These are phyloP conservation scores for Drosophila baimaii DNA, from an alignment of 1,140 invertebrate species.

Conservation along the genomic window DNA sequence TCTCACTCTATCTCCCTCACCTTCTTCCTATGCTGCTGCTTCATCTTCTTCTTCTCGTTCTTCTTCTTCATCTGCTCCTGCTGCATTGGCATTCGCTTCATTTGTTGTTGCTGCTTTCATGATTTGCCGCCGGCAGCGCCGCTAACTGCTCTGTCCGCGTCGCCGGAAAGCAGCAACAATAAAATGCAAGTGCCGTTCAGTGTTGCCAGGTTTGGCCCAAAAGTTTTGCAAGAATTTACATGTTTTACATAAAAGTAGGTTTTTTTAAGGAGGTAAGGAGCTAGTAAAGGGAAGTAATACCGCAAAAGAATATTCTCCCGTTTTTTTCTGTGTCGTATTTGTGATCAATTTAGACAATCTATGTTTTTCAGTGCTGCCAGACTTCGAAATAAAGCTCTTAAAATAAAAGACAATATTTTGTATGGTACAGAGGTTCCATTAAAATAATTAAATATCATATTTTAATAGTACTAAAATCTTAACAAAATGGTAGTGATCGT, in stretches of 20 bases:
- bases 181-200: constrained; percentile 39
- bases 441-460: no score
- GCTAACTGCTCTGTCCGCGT: constrained; percentile 42
- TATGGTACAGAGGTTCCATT: no score
- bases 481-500: no score
- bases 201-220: constrained; percentile 11
- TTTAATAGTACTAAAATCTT: no score
- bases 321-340: no score
- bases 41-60: constrained; percentile 4
- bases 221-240: constrained; percentile 2
- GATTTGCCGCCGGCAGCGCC: constrained; percentile 74
- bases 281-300: neutral
- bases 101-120: constrained; percentile 67
- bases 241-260: no score
- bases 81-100: constrained; percentile 54
- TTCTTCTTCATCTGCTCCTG: constrained; percentile 39
- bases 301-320: no score
- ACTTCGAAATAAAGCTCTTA: no score
- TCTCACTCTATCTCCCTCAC: constrained; percentile 5
- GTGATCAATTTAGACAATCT: no score
- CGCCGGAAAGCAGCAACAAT: constrained; percentile 64
- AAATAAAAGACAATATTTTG: no score
- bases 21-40: constrained; percentile 7
- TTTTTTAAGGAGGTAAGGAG: neutral
- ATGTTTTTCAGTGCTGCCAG: no score